A percentile compares a stretch with the other conserved stretches of the same genome.
These are phyloP conservation scores for Chaetops frenatus DNA, from an alignment of 2,113 vertebrate genomes.

Conservation along the genomic window DNA sequence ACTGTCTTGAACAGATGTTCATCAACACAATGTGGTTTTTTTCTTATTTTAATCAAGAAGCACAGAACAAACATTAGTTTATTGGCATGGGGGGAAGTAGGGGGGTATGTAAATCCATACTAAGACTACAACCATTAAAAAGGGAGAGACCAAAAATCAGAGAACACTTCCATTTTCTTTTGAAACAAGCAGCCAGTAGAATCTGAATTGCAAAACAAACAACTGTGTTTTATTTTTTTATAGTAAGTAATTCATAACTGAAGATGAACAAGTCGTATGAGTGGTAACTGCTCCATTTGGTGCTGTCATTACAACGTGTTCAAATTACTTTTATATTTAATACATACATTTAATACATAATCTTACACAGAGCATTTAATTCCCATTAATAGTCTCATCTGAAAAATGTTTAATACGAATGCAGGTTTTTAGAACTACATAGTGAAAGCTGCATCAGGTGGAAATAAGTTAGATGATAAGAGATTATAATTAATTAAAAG, in stretches of 20 bases:
- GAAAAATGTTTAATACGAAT: background rate
- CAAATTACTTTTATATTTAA: background rate
- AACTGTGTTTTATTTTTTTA: background rate
- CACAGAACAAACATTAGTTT: background rate
- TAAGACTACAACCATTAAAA: background rate
- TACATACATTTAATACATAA: background rate
- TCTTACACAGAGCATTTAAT: background rate
- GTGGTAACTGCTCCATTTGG: background rate
- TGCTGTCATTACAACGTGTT: background rate
- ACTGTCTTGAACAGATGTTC: slow-evolving; percentile 24
- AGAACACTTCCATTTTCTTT: background rate
- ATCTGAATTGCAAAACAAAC: background rate
- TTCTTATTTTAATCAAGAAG: background rate
- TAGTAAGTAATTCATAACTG: background rate
- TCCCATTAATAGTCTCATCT: background rate
- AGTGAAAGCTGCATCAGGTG: background rate
- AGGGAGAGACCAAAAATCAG: background rate
- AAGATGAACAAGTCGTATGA: background rate
- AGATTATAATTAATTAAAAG: background rate
- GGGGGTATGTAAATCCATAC: background rate
- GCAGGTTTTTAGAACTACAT: background rate
- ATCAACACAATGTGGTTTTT: background rate
- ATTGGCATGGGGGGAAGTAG: background rate
- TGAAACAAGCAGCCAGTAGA: background rate
- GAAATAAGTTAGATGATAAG: background rate